Conservation (phyloP, 2,888 invertebrate genomes). For the Rhorus exstirpatorius region DNA sequence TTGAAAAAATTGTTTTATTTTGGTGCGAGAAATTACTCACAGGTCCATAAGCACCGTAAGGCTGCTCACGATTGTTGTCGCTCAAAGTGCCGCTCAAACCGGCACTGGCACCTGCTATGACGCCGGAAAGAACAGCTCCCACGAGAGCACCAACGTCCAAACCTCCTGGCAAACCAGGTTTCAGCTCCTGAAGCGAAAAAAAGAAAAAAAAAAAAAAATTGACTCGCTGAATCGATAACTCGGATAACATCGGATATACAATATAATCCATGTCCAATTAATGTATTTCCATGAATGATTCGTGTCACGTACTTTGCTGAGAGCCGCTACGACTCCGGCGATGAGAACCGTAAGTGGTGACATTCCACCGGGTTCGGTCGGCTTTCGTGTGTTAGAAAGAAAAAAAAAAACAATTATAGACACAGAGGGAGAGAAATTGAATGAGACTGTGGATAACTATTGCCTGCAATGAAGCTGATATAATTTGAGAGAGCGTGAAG, state of each 20-base stretch:
- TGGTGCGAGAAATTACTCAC: conserved; percentile 64
- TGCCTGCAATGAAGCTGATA: neutral
- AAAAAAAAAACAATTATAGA: conserved; percentile 16
- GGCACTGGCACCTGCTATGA: conserved; percentile 81
- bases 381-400: conserved; percentile 73
- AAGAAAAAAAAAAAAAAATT: conserved; percentile 13
- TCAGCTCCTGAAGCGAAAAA: conserved; percentile 75
- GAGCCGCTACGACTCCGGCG: conserved; percentile 78
- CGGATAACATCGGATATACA: neutral
- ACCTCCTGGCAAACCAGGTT: conserved; percentile 70
- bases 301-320: conserved; percentile 80
- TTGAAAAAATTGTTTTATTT: neutral
- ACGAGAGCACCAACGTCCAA: conserved; percentile 80
- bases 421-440: no score
- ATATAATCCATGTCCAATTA: conserved; percentile 33
- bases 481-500: conserved; percentile 8
- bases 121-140: conserved; percentile 80
- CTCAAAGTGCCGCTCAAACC: conserved; percentile 77
- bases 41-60: conserved; percentile 55
- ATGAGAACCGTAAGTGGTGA: conserved; percentile 79
- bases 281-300: conserved; percentile 27
- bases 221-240: conserved; percentile 21
- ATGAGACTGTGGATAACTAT: no score
- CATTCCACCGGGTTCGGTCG: conserved; percentile 78
- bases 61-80: neutral